Evolutionary conservation across 2,113 vertebrate species (phyloP), one percentile per base, ranked within the genome.

Genomic region (Merops nubicus): DNA sequence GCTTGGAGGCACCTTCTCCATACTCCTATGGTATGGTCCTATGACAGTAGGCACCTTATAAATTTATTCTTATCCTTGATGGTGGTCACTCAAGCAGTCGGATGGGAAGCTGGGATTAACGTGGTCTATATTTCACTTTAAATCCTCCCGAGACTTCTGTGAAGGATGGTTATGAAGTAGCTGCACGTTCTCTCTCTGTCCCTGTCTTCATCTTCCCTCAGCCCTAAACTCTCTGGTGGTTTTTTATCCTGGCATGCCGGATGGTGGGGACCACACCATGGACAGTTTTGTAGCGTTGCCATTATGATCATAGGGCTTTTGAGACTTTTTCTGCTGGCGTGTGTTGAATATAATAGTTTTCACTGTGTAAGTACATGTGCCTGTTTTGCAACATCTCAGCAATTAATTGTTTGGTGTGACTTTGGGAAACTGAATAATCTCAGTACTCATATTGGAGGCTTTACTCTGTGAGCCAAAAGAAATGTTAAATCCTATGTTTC

Each of bases 231-330:
- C 43, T 82, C 59, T 42, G 51, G 19, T 78, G 38, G 57, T 79
- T 34, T 63, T 60, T 60, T 15, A 47, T 51, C 56, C 16, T n/a
- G 33, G 7, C 0, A 0, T 57, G 28, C 13, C 67, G 67, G 48
- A 2, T 74, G 20, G n/a, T 70, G 23, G 42, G 64, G 45, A 67
- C 29, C 40, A 51, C 64, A 38, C 67, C 0, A 0, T 16, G 45
- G 40, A 33, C 42, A 8, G 11, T 77, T 53, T 15, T 54, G 34
- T 22, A 22, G 26, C 68, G 8, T 56, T 3, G 0, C 14, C 12
- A 1, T 19, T 20, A 8, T 5, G 29, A 92, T 20, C n/a, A 65
- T 45, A 45, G 64, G 43, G 45, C 48, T 91, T 64, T 28, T 28
- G 16, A 51, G 87, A 21, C 23, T 51, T 89, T 80, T 69, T 69